Evolutionary conservation across 2,113 vertebrate genomes (phyloP).

Genomic region (Ascaphus truei): DNA sequence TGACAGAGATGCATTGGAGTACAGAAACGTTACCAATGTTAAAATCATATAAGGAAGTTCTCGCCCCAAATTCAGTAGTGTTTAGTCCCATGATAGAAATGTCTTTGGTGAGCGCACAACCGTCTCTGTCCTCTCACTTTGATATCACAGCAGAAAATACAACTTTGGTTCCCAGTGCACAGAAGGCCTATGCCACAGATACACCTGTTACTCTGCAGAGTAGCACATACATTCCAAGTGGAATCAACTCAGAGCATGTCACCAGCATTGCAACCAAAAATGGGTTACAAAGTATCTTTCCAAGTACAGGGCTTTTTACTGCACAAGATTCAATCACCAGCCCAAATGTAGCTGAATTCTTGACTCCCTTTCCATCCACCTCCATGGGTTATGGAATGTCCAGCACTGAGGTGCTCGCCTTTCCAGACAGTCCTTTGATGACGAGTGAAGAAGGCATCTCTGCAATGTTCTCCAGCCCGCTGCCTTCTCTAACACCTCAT

Average conservation of each 20-base stretch:
- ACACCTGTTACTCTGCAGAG: neutral
- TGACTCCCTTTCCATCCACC: neutral
- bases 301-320: neutral
- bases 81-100: neutral
- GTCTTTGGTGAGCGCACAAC: neutral
- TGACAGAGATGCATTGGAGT: neutral
- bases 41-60: neutral
- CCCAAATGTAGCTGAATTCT: neutral
- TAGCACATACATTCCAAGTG: neutral
- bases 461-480: slow-evolving; percentile 53
- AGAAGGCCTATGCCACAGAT: neutral
- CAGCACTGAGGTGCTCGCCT: slow-evolving; percentile 12
- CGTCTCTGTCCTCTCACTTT: neutral
- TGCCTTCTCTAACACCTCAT: slow-evolving; percentile 55
- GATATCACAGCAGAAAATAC: neutral
- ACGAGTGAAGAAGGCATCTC: slow-evolving; percentile 29
- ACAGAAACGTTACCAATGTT: neutral
- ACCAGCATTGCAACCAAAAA: neutral
- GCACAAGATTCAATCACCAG: neutral
- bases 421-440: slow-evolving; percentile 39
- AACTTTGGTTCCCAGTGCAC: neutral
- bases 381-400: slow-evolving; percentile 36
- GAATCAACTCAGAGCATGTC: neutral
- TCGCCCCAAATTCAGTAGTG: neutral
- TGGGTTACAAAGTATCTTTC: neutral